A percentile compares a stretch with the other conserved stretches of the same genome.
phyloP scores from a whole-genome alignment of 1,140 invertebrate genomes.

The Riptortus pedestris region DNA sequence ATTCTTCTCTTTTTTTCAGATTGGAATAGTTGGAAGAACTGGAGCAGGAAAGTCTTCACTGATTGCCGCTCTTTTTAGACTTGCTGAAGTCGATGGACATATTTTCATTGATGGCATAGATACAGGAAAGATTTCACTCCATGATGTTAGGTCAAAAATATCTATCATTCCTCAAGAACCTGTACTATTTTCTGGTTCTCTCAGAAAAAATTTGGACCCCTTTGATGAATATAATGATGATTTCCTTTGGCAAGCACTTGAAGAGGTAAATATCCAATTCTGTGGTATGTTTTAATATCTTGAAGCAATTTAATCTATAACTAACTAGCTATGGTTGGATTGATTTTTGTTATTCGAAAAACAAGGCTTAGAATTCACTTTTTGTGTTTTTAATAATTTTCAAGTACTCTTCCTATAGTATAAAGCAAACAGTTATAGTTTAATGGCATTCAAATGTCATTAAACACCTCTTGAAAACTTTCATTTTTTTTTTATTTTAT shows the following conservation, averaged over 20 bases:
- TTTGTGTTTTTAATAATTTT: no score
- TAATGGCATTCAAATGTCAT: no score
- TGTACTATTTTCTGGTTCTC: slow-evolving; percentile 61
- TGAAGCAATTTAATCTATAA: no score
- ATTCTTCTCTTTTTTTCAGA: slow-evolving; percentile 7
- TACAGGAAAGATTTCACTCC: slow-evolving; percentile 50
- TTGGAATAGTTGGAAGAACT: slow-evolving; percentile 50
- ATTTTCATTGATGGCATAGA: slow-evolving; percentile 59
- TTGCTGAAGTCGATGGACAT: slow-evolving; percentile 47
- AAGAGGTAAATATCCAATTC: slow-evolving; percentile 41
- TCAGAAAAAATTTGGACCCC: slow-evolving; percentile 79
- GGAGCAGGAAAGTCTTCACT: slow-evolving; percentile 88
- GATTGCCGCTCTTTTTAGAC: slow-evolving; percentile 67
- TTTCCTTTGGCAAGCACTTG: slow-evolving; percentile 47
- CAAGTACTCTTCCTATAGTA: no score
- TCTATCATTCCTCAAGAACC: slow-evolving; percentile 71
- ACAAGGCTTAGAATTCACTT: no score
- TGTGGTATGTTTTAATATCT: background rate
- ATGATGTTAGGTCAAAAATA: slow-evolving; percentile 60
- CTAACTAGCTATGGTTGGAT: no score
- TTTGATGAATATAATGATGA: slow-evolving; percentile 48
- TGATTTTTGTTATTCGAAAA: no score
- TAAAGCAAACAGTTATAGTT: no score
- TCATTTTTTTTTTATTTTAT: background rate
- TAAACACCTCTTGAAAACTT: slow-evolving; percentile 25